These are phyloP conservation scores for Brachypterus glaber DNA, from an alignment of 2,888 invertebrate genomes.

Conservation along the genomic window DNA sequence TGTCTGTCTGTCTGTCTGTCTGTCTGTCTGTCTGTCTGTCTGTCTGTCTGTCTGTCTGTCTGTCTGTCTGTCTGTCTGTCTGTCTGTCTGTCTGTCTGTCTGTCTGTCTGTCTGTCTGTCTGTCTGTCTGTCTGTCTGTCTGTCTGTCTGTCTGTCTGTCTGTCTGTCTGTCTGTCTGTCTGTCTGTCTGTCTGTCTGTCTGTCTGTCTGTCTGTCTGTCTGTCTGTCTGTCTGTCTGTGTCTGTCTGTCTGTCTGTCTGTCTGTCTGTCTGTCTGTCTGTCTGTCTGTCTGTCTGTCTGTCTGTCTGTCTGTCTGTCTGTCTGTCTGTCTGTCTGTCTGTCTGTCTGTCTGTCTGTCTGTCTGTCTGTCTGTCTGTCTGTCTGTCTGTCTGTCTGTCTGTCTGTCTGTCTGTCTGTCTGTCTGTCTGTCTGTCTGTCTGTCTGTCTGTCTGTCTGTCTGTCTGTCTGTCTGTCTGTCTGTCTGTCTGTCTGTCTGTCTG, in stretches of 20 bases:
- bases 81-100: slow-evolving; percentile 1
- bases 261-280: slow-evolving; percentile 1
- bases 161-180: slow-evolving; percentile 1
- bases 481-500: slow-evolving; percentile 1
- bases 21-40: slow-evolving; percentile 1
- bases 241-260: slow-evolving; percentile 1
- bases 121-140: slow-evolving; percentile 1
- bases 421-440: slow-evolving; percentile 1
- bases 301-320: slow-evolving; percentile 1
- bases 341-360: slow-evolving; percentile 1
- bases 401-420: slow-evolving; percentile 1
- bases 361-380: slow-evolving; percentile 1
- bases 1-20: slow-evolving; percentile 1
- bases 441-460: slow-evolving; percentile 1
- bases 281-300: slow-evolving; percentile 1
- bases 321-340: slow-evolving; percentile 1
- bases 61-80: slow-evolving; percentile 1
- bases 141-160: slow-evolving; percentile 1
- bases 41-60: slow-evolving; percentile 1
- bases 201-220: slow-evolving; percentile 1
- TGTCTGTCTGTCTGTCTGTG: slow-evolving; percentile 1
- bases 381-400: slow-evolving; percentile 1
- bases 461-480: slow-evolving; percentile 1
- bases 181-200: slow-evolving; percentile 1
- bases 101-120: slow-evolving; percentile 1